Conservation (phyloP, 1,140 invertebrate genomes). For the Arion vulgaris region DNA sequence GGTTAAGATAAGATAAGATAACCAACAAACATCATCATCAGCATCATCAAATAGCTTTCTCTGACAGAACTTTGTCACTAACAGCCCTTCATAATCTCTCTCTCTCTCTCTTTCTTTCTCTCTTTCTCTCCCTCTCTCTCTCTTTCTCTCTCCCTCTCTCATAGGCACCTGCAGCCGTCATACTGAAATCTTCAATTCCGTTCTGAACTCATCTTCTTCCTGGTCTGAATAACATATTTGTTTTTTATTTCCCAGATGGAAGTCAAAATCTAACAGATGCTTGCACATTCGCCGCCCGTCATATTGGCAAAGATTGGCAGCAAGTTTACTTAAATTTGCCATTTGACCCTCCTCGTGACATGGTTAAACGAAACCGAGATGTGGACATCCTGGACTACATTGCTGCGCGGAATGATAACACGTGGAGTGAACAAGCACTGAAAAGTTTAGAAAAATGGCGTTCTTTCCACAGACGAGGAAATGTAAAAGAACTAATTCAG, state of each 20-base stretch:
- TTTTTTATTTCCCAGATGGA: neutral
- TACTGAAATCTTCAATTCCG: too few relatives aligned
- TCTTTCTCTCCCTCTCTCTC: too few relatives aligned
- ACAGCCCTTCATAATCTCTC: too few relatives aligned
- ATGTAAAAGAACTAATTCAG: constrained; percentile 2
- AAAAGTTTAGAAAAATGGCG: constrained; percentile 12
- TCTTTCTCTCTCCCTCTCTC: too few relatives aligned
- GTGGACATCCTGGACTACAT: constrained; percentile 3
- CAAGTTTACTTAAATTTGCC: neutral
- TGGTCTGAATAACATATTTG: too few relatives aligned
- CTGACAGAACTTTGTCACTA: too few relatives aligned
- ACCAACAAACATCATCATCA: too few relatives aligned
- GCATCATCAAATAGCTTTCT: too few relatives aligned
- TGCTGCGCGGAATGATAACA: neutral
- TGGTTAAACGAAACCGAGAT: neutral
- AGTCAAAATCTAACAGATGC: neutral
- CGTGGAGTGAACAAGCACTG: neutral
- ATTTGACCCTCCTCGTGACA: constrained; percentile 10
- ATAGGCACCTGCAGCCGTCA: too few relatives aligned
- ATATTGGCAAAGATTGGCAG: constrained; percentile 18
- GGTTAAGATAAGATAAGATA: too few relatives aligned
- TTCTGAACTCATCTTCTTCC: too few relatives aligned
- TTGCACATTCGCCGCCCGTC: neutral
- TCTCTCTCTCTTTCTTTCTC: too few relatives aligned
- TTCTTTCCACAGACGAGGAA: neutral